These are phyloP conservation scores for Chionis minor DNA, from an alignment of 2,113 vertebrate species.

Conservation along the genomic window DNA sequence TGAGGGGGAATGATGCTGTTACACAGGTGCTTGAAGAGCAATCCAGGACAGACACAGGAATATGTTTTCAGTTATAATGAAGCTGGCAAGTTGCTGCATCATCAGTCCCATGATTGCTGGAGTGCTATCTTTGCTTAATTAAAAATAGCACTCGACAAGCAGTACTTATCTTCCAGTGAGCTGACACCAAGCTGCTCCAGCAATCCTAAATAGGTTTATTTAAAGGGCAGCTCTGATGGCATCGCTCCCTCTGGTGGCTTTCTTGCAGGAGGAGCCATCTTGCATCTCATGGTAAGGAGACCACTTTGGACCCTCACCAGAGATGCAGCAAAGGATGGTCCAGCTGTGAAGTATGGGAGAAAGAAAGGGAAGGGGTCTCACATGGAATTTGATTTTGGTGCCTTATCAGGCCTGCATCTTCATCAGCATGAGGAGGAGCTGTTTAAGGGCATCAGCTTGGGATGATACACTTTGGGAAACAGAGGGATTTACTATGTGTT, in stretches of 20 bases:
- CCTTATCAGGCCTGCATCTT: neutral
- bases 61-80: conserved; percentile 16
- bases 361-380: neutral
- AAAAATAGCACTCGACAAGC: conserved; percentile 43
- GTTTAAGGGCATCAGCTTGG: neutral
- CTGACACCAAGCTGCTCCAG: neutral
- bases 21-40: conserved; percentile 30
- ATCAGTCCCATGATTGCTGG: conserved; percentile 42
- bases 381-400: neutral
- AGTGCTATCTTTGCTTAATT: conserved; percentile 54
- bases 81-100: conserved; percentile 35
- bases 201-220: neutral
- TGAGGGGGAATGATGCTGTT: neutral
- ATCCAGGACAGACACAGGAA: neutral
- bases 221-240: neutral
- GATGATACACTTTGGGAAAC: neutral
- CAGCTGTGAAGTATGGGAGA: neutral
- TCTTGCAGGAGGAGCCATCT: neutral
- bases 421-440: neutral
- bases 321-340: neutral
- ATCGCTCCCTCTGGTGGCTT: neutral
- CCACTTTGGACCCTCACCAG: neutral
- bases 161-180: conserved; percentile 15
- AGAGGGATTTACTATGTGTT: neutral
- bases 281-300: rapidly evolving